phyloP scores from a whole-genome alignment of 2,113 vertebrate genomes.

The Pelodiscus sinensis region DNA sequence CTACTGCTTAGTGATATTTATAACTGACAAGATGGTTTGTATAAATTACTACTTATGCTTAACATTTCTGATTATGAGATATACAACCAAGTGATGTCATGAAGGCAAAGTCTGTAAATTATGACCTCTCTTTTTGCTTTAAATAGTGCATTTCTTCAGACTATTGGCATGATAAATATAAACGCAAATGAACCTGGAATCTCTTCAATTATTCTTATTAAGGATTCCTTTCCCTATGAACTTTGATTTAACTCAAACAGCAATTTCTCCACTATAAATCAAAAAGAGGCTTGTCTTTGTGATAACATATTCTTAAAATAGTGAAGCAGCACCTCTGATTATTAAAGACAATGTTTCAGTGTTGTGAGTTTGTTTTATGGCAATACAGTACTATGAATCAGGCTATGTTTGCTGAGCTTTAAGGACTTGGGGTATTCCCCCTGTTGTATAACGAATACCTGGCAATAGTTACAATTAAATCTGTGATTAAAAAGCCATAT shows the following conservation, averaged over 20 bases:
- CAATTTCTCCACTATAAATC: constrained; percentile 73
- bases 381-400: constrained; percentile 35
- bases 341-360: constrained; percentile 70
- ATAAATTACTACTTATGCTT: constrained; percentile 76
- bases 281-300: constrained; percentile 64
- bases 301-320: constrained; percentile 72
- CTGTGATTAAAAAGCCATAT: background rate
- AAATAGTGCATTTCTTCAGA: constrained; percentile 77
- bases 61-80: constrained; percentile 75
- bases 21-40: constrained; percentile 74
- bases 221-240: constrained; percentile 78
- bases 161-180: constrained; percentile 78
- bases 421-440: background rate
- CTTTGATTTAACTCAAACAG: constrained; percentile 76
- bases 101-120: constrained; percentile 76
- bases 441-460: background rate
- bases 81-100: constrained; percentile 76
- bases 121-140: constrained; percentile 74
- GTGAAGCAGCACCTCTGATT: constrained; percentile 77
- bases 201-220: constrained; percentile 81
- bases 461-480: background rate
- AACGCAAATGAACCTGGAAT: constrained; percentile 80
- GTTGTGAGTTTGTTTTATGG: constrained; percentile 57
- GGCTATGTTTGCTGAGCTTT: constrained; percentile 21
- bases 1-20: constrained; percentile 80